Evolutionary conservation across 92 coral and sea anemone genomes (phyloP).

Genomic region (Paramuricea clavata): DNA sequence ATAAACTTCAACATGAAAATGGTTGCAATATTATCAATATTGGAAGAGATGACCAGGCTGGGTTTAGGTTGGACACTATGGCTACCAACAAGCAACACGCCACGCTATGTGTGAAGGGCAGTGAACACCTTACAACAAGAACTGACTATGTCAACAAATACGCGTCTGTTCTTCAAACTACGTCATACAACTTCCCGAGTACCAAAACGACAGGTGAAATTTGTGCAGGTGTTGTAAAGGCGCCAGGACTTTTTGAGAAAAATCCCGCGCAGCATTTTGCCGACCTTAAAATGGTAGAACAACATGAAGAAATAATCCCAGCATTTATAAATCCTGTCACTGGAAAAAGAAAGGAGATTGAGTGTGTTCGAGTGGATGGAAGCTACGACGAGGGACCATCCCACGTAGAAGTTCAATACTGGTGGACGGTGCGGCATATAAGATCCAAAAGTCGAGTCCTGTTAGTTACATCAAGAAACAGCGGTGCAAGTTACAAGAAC

Average conservation of each 20-base stretch:
- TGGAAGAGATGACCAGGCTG: slow-evolving; percentile 77
- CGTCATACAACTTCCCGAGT: slow-evolving; percentile 70
- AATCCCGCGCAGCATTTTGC: slow-evolving; percentile 66
- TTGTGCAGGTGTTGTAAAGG: slow-evolving; percentile 74
- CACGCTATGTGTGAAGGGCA: slow-evolving; percentile 62
- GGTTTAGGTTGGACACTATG: slow-evolving; percentile 69
- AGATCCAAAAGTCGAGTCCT: slow-evolving; percentile 50
- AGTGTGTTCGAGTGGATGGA: slow-evolving; percentile 70
- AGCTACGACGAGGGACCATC: slow-evolving; percentile 72
- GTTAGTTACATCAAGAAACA: slow-evolving; percentile 65
- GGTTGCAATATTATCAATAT: slow-evolving; percentile 62
- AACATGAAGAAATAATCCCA: slow-evolving; percentile 54
- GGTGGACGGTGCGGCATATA: slow-evolving; percentile 72
- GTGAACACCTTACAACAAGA: slow-evolving; percentile 65
- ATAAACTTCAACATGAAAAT: slow-evolving; percentile 55
- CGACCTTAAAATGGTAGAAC: slow-evolving; percentile 65
- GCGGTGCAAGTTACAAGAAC: slow-evolving; percentile 71
- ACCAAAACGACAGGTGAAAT: slow-evolving; percentile 69
- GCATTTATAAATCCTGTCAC: slow-evolving; percentile 56
- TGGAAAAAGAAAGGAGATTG: slow-evolving; percentile 56
- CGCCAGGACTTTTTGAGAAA: slow-evolving; percentile 61
- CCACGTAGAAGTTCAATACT: slow-evolving; percentile 68
- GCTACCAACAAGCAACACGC: slow-evolving; percentile 63
- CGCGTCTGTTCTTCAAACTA: slow-evolving; percentile 65
- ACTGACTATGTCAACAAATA: slow-evolving; percentile 67